phyloP scores from a whole-genome alignment of 1,140 invertebrate genomes.

The Kradibia gibbosae region DNA sequence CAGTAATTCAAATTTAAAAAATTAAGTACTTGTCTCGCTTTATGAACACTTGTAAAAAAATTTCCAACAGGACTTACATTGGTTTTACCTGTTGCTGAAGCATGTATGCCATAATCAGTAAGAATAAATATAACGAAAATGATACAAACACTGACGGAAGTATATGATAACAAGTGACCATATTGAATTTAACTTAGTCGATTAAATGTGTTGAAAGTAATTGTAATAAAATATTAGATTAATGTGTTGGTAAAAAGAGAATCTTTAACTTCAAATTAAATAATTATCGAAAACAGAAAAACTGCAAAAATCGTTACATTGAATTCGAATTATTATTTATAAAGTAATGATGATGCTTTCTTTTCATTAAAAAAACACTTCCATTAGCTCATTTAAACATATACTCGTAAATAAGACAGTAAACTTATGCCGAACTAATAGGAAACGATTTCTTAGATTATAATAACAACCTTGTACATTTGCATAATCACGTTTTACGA shows the following conservation, averaged over 20 bases:
- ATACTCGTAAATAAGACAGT: slow-evolving; percentile 41
- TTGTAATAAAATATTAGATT: slow-evolving; percentile 3
- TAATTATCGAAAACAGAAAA: slow-evolving; percentile 43
- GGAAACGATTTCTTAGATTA: slow-evolving; percentile 55
- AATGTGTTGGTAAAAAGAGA: slow-evolving; percentile 8
- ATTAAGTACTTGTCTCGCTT: slow-evolving; percentile 51
- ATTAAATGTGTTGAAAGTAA: slow-evolving; percentile 13
- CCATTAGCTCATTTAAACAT: neutral
- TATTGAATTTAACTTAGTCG: slow-evolving; percentile 22
- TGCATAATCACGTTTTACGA: slow-evolving; percentile 35
- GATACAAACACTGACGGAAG: slow-evolving; percentile 18
- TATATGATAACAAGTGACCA: slow-evolving; percentile 32
- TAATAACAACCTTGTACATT: slow-evolving; percentile 60
- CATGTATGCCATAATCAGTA: slow-evolving; percentile 10
- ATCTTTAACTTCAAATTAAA: slow-evolving; percentile 45
- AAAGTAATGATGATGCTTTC: slow-evolving; percentile 27
- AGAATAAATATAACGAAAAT: slow-evolving; percentile 39
- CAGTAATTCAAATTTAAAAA: slow-evolving; percentile 14
- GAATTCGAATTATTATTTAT: slow-evolving; percentile 51
- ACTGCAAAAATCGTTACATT: slow-evolving; percentile 55
- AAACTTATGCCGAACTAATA: slow-evolving; percentile 54
- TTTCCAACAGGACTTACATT: slow-evolving; percentile 11
- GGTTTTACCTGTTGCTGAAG: slow-evolving; percentile 11
- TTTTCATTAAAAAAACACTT: slow-evolving; percentile 24
- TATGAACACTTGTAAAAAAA: slow-evolving; percentile 18